Conservation (phyloP, 2,797 vertebrate genomes). For the Hoplostethus atlanticus region DNA sequence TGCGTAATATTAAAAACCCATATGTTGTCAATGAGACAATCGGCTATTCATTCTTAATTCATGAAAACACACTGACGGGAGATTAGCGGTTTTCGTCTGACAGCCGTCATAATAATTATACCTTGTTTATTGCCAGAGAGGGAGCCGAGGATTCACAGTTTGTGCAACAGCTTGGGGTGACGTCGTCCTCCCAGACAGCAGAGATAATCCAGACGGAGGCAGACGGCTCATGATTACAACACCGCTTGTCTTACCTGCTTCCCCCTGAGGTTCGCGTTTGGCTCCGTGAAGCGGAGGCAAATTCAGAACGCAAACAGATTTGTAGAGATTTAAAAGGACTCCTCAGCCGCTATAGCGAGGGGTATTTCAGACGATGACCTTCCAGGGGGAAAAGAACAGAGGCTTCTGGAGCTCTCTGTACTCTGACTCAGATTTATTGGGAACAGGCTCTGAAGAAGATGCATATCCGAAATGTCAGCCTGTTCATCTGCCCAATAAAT, state of each 20-base stretch:
- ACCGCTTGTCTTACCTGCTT: conserved; percentile 55
- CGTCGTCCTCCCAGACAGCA: conserved; percentile 45
- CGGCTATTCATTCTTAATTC: background rate
- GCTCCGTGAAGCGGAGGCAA: conserved; percentile 8
- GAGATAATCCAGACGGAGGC: conserved; percentile 50
- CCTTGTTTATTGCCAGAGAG: background rate
- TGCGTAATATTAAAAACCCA: background rate
- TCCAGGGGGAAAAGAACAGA: conserved; percentile 60
- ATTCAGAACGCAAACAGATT: conserved; percentile 33
- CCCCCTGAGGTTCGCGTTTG: conserved; percentile 26
- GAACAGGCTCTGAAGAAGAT: conserved; percentile 65
- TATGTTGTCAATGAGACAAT: background rate
- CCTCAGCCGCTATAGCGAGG: conserved; percentile 9
- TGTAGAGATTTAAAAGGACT: conserved; percentile 33
- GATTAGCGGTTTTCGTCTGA: background rate
- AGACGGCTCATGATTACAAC: conserved; percentile 63
- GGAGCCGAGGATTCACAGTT: conserved; percentile 19
- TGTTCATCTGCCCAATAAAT: conserved; percentile 62
- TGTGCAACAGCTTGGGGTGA: conserved; percentile 52
- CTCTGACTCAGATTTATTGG: conserved; percentile 66
- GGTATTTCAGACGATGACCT: conserved; percentile 29
- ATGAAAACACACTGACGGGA: background rate
- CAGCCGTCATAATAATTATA: conserved; percentile 7
- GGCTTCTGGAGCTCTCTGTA: conserved; percentile 48
- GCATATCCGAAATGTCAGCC: conserved; percentile 56